Evolutionary conservation across 1,140 invertebrate genomes (phyloP).

Genomic region (Anadara kagoshimensis): DNA sequence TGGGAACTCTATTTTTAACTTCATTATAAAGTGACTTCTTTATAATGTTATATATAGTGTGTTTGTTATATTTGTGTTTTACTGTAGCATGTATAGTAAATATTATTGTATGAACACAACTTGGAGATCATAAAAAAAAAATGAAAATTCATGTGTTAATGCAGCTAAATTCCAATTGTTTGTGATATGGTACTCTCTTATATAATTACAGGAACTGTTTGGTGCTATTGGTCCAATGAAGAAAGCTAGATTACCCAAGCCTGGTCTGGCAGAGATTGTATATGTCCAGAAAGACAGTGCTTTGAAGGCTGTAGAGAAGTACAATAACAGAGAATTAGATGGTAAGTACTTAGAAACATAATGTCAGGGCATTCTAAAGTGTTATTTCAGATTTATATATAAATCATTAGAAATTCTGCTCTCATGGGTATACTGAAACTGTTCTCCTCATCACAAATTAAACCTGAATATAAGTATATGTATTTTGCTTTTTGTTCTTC

Average conservation of each 20-base stretch:
- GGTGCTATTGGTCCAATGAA: constrained; percentile 91
- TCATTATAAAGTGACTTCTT: too few relatives aligned
- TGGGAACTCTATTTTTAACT: too few relatives aligned
- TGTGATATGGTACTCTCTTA: neutral
- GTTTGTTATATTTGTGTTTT: too few relatives aligned
- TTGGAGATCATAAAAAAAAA: too few relatives aligned
- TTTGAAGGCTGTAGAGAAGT: constrained; percentile 89
- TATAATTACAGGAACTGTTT: constrained; percentile 85
- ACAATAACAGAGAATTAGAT: constrained; percentile 92
- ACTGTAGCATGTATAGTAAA: too few relatives aligned
- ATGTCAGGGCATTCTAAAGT: neutral
- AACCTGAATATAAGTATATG: neutral
- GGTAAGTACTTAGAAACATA: constrained; percentile 72
- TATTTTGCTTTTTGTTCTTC: neutral
- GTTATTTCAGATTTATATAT: neutral
- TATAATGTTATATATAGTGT: too few relatives aligned
- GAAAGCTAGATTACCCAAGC: constrained; percentile 87
- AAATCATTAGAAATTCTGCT: neutral
- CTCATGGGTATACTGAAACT: neutral
- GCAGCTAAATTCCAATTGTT: neutral
- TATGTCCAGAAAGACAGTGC: constrained; percentile 90
- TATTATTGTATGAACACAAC: too few relatives aligned
- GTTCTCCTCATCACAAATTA: neutral
- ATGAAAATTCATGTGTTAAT: neutral
- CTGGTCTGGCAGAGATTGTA: constrained; percentile 91